A percentile compares a stretch with the other conserved stretches of the same genome.
phyloP scores from a whole-genome alignment of 2,888 invertebrate genomes.

The Chymomyza amoena region DNA sequence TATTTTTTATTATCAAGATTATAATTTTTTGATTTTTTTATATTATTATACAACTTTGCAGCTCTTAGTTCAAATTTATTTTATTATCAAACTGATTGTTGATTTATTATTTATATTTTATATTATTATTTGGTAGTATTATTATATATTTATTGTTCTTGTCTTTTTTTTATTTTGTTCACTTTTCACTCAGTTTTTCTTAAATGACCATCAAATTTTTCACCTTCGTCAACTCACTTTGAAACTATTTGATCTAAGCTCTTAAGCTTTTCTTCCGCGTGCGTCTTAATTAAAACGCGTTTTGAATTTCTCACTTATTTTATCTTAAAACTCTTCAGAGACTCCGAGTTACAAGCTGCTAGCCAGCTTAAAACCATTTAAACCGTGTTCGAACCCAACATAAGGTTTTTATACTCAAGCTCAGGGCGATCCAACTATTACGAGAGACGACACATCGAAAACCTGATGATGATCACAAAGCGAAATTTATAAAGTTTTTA shows the following conservation, averaged over 20 bases:
- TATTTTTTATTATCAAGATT: too few relatives aligned
- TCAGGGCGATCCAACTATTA: neutral
- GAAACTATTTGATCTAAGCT: neutral
- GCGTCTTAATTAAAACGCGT: neutral
- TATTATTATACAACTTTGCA: too few relatives aligned
- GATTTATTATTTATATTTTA: too few relatives aligned
- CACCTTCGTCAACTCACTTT: neutral
- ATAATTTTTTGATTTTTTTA: too few relatives aligned
- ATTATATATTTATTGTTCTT: too few relatives aligned
- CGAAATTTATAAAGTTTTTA: neutral
- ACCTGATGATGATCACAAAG: slow-evolving; percentile 33
- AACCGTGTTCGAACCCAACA: slow-evolving; percentile 41
- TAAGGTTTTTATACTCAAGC: slow-evolving; percentile 47
- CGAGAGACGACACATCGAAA: slow-evolving; percentile 11
- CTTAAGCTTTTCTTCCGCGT: neutral
- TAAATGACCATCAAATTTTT: neutral
- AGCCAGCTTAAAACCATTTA: slow-evolving; percentile 34
- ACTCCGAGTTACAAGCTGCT: neutral
- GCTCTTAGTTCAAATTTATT: too few relatives aligned
- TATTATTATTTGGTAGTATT: neutral
- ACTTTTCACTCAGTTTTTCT: neutral
- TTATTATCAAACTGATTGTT: too few relatives aligned
- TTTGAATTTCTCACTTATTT: neutral
- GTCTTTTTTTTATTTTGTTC: too few relatives aligned
- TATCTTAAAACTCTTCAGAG: neutral